phyloP scores from a whole-genome alignment of 2,797 vertebrate genomes.

The Bradypus variegatus region DNA sequence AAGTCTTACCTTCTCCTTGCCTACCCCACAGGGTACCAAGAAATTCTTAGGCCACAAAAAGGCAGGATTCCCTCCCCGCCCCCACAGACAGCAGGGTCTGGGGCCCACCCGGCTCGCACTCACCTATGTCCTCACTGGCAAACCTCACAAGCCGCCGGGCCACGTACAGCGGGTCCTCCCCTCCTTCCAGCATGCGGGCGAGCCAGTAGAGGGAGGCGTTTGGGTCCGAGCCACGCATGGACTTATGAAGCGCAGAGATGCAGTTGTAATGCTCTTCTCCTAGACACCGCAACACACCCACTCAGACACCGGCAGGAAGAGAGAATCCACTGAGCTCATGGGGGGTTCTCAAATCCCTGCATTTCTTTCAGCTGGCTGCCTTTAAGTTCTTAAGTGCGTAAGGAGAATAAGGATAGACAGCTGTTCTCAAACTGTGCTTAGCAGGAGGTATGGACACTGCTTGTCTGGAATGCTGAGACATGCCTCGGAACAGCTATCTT shows the following conservation, averaged over 20 bases:
- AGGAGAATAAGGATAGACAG: neutral
- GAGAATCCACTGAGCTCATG: neutral
- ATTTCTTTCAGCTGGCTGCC: neutral
- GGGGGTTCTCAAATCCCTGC: neutral
- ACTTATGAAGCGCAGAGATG: conserved; percentile 96
- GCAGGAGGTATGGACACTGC: too few relatives aligned
- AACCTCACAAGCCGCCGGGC: conserved; percentile 93
- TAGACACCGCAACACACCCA: conserved; percentile 51
- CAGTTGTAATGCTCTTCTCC: conserved; percentile 98
- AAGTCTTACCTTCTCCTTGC: neutral
- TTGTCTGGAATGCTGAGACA: neutral
- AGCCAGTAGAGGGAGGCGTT: conserved; percentile 97
- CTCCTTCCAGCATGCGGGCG: conserved; percentile 96
- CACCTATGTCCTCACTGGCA: conserved; percentile 96
- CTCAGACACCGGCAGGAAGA: neutral
- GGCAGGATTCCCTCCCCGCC: neutral
- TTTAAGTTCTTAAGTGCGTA: neutral
- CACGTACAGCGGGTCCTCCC: conserved; percentile 93
- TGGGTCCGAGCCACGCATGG: conserved; percentile 92
- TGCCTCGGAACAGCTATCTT: neutral
- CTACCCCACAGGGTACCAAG: neutral
- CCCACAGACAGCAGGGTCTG: neutral
- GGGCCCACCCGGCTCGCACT: conserved; percentile 47
- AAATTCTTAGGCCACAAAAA: neutral
- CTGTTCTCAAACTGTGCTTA: neutral